Evolutionary conservation across 2,113 vertebrate genomes (phyloP).

Genomic region (Microcebus lehilahytsara): DNA sequence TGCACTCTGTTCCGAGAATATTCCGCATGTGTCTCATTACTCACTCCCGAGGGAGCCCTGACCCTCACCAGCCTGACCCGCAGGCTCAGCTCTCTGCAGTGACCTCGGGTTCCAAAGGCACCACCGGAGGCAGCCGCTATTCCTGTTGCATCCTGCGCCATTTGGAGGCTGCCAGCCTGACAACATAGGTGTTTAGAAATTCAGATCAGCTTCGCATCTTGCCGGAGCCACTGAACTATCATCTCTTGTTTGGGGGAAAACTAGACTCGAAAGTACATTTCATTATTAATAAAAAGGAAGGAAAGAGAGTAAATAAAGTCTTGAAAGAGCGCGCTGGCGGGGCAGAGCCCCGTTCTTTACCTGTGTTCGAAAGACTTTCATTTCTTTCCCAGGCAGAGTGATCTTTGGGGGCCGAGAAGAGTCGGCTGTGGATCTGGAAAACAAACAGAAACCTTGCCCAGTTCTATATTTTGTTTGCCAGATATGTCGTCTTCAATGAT

Average conservation of each 20-base stretch:
- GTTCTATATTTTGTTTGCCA: not conserved
- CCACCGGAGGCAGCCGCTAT: not conserved
- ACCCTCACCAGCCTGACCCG: not conserved
- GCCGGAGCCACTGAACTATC: not conserved
- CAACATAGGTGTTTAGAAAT: constrained; percentile 52
- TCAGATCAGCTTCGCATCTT: constrained; percentile 47
- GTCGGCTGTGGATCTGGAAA: constrained; percentile 64
- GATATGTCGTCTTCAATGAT: not conserved
- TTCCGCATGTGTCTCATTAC: not conserved
- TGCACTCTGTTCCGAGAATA: not conserved
- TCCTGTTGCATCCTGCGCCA: not conserved
- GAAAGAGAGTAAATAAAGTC: constrained; percentile 50
- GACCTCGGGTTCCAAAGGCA: not conserved
- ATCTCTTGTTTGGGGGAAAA: not conserved
- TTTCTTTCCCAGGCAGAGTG: constrained; percentile 37
- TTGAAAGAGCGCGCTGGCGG: not conserved
- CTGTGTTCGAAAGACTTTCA: constrained; percentile 35
- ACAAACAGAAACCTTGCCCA: constrained; percentile 45
- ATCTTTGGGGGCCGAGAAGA: constrained; percentile 14
- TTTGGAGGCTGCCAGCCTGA: not conserved
- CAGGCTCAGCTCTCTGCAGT: not conserved
- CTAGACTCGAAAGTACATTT: not conserved
- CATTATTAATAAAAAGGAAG: constrained; percentile 1
- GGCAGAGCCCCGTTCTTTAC: not conserved
- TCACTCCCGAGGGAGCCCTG: not conserved